Percentiles rank a stretch among this genome's conserved stretches.
These are phyloP conservation scores for Echinarachnius parma DNA, from an alignment of 53 echinoderm and acorn worm genomes.

Conservation along the genomic window DNA sequence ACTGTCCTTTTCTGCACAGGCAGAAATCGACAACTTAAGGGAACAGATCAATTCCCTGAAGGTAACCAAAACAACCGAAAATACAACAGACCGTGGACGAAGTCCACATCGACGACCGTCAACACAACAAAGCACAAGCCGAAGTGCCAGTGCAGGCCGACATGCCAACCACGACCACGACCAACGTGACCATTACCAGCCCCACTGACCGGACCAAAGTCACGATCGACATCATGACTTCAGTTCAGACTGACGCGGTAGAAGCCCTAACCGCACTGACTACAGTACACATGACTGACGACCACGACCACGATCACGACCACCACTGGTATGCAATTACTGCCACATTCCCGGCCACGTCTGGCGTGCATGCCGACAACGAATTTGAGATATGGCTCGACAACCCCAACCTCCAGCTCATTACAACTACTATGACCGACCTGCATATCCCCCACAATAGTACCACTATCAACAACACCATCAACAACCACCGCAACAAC, in stretches of 20 bases:
- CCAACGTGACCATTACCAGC: too few species aligned
- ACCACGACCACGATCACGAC: background rate
- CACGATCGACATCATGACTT: too few species aligned
- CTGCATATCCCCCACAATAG: background rate
- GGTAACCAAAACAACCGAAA: too few species aligned
- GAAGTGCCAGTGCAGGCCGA: too few species aligned
- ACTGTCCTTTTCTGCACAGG: too few species aligned
- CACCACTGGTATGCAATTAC: background rate
- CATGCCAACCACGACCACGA: too few species aligned
- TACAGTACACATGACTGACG: background rate
- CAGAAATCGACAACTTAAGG: background rate
- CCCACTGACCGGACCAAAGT: too few species aligned
- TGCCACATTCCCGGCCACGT: slow-evolving; percentile 9
- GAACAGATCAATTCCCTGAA: too few species aligned
- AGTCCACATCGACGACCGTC: too few species aligned
- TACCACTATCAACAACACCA: background rate
- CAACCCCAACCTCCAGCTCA: too few species aligned
- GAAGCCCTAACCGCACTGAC: background rate
- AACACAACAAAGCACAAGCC: too few species aligned
- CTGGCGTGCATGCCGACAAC: slow-evolving; percentile 10
- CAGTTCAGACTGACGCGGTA: background rate
- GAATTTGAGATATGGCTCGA: background rate
- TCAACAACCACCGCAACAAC: background rate
- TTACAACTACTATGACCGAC: background rate
- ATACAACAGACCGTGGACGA: too few species aligned